Evolutionary conservation across 2,888 invertebrate species (phyloP).

Genomic region (Pyrgus malvae): DNA sequence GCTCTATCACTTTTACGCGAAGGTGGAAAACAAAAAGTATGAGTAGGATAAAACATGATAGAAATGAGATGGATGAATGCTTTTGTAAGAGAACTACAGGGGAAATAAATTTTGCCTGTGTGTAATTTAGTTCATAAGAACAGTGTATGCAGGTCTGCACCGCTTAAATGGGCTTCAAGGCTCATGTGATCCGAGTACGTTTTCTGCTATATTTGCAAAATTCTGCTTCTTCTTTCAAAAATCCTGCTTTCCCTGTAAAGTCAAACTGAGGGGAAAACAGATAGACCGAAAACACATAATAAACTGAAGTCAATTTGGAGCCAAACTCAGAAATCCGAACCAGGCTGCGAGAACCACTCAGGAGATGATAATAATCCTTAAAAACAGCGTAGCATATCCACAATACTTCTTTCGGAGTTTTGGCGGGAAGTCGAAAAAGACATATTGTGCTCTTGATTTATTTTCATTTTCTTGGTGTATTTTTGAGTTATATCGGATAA

Average conservation of each 20-base stretch:
- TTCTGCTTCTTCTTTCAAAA: constrained; percentile 25
- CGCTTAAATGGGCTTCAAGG: neutral
- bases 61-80: neutral
- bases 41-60: neutral
- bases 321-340: constrained; percentile 4
- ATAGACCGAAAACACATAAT: neutral
- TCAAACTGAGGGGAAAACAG: neutral
- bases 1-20: constrained; percentile 8
- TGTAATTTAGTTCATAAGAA: neutral
- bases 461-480: too few relatives aligned
- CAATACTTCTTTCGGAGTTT: too few relatives aligned
- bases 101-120: neutral
- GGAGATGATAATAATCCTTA: too few relatives aligned
- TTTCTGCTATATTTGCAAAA: constrained; percentile 33
- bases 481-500: too few relatives aligned
- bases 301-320: neutral
- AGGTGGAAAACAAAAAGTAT: neutral
- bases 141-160: neutral
- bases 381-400: too few relatives aligned
- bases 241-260: neutral
- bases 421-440: too few relatives aligned
- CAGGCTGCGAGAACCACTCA: neutral
- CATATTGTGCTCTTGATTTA: too few relatives aligned
- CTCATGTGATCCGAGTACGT: constrained; percentile 29
- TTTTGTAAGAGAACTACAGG: neutral